Conservation (phyloP, 2,113 vertebrate species). For the Triplophysa tibetana region DNA sequence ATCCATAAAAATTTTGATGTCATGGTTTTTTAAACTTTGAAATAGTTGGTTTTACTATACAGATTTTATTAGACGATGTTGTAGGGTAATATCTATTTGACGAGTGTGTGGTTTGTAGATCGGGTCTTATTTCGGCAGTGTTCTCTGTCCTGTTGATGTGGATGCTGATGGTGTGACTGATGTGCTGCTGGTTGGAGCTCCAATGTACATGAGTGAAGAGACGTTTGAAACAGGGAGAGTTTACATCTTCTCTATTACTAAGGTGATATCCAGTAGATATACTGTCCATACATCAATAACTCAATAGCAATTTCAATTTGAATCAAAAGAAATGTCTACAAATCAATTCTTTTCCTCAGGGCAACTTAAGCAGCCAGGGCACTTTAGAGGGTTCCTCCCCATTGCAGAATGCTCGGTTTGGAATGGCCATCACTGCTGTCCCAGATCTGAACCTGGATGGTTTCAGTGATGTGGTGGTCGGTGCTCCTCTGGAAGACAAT, state of each 20-base stretch:
- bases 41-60: too few relatives aligned
- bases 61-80: background rate
- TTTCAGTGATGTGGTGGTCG: constrained; percentile 82
- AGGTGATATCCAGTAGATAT: constrained; percentile 66
- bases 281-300: background rate
- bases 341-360: constrained; percentile 62
- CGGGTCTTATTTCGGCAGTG: constrained; percentile 87
- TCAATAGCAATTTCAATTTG: background rate
- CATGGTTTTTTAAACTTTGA: too few relatives aligned
- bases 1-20: too few relatives aligned
- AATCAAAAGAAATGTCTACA: background rate
- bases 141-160: constrained; percentile 82
- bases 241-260: constrained; percentile 78
- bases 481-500: constrained; percentile 82
- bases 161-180: constrained; percentile 79
- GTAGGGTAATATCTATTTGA: background rate
- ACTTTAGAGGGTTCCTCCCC: constrained; percentile 73
- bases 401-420: constrained; percentile 80
- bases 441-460: constrained; percentile 84
- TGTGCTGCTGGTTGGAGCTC: constrained; percentile 82
- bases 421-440: constrained; percentile 75
- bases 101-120: constrained; percentile 67
- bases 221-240: constrained; percentile 86
- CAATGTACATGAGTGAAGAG: constrained; percentile 84
- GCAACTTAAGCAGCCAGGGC: constrained; percentile 72